phyloP scores from a whole-genome alignment of 2,888 invertebrate genomes.

The Agonum fuliginosum region DNA sequence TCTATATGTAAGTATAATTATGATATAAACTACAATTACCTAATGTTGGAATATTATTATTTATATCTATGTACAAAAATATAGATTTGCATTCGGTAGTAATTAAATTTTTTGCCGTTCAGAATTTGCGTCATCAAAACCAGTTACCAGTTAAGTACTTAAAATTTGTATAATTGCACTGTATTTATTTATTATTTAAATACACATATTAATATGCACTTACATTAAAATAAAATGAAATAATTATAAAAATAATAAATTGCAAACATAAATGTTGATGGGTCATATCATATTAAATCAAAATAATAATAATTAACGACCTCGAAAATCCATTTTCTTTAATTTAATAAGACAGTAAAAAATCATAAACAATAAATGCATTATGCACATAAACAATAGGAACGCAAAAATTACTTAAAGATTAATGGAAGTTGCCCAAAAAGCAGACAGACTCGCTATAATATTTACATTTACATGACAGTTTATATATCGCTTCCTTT shows the following conservation, averaged over 20 bases:
- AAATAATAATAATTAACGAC: constrained; percentile 29
- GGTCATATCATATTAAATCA: constrained; percentile 33
- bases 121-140: too few relatives aligned
- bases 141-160: too few relatives aligned
- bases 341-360: constrained; percentile 8
- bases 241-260: constrained; percentile 32
- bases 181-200: not conserved
- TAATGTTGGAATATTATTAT: too few relatives aligned
- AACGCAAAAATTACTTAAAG: constrained; percentile 24
- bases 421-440: constrained; percentile 42
- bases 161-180: too few relatives aligned
- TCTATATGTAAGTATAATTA: too few relatives aligned
- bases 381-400: constrained; percentile 25
- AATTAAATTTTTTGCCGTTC: too few relatives aligned
- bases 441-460: constrained; percentile 42
- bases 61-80: too few relatives aligned
- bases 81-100: too few relatives aligned
- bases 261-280: constrained; percentile 35
- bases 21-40: too few relatives aligned
- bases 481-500: constrained; percentile 49
- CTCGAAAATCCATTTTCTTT: not conserved
- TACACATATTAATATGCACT: not conserved
- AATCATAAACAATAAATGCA: constrained; percentile 32
- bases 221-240: constrained; percentile 5
- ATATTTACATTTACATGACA: constrained; percentile 57